A percentile compares a stretch with the other conserved stretches of the same genome.
phyloP scores from a whole-genome alignment of 2,888 invertebrate genomes.

The Rhaphigaster nebulosa region DNA sequence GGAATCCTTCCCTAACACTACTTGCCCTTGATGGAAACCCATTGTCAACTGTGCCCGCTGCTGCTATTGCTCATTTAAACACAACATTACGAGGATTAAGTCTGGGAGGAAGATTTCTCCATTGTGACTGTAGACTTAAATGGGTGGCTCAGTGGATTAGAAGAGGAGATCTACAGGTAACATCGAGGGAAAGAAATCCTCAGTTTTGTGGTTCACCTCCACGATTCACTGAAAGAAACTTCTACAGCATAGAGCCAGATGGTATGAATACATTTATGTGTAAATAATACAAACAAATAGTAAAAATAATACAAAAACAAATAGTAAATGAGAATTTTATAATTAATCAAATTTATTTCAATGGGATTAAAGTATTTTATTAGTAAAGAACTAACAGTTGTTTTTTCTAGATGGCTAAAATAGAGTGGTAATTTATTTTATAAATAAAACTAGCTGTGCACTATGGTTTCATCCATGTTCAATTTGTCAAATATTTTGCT shows the following conservation, averaged over 20 bases:
- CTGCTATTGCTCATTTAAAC: slow-evolving; percentile 84
- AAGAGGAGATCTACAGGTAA: slow-evolving; percentile 89
- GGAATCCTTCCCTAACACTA: slow-evolving; percentile 87
- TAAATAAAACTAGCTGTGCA: too few relatives aligned
- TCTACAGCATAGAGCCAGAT: slow-evolving; percentile 87
- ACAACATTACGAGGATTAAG: slow-evolving; percentile 87
- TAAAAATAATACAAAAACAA: neutral
- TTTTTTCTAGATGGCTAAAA: too few relatives aligned
- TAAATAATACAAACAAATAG: neutral
- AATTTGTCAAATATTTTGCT: too few relatives aligned
- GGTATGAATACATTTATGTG: slow-evolving; percentile 69
- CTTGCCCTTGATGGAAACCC: slow-evolving; percentile 93
- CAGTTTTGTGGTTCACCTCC: slow-evolving; percentile 92
- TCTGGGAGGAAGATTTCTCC: slow-evolving; percentile 87
- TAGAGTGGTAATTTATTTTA: neutral
- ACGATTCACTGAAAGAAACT: slow-evolving; percentile 83
- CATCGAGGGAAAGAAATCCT: slow-evolving; percentile 90
- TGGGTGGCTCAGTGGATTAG: slow-evolving; percentile 95
- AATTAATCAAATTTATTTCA: neutral
- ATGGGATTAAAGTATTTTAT: neutral
- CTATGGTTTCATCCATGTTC: too few relatives aligned
- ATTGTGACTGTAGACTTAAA: slow-evolving; percentile 88
- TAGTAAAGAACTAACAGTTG: neutral
- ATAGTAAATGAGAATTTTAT: neutral
- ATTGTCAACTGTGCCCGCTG: slow-evolving; percentile 84